These are phyloP conservation scores for Pangasius krempfi DNA, from an alignment of 2,797 vertebrate species.

Conservation along the genomic window DNA sequence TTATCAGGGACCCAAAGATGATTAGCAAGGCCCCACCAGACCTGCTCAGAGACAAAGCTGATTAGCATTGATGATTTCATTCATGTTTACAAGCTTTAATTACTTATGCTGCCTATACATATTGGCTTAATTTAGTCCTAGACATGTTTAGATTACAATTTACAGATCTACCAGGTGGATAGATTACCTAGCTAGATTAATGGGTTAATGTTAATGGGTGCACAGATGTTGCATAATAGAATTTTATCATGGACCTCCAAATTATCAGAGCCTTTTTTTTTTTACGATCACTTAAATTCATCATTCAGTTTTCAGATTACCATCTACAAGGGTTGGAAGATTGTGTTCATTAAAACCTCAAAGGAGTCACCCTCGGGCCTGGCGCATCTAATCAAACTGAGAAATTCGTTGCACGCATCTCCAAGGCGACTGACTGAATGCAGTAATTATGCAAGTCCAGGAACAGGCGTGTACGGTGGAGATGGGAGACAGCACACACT, in stretches of 20 bases:
- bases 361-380: slow-evolving; percentile 1
- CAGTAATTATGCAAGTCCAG: slow-evolving; percentile 41
- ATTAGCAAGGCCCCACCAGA: slow-evolving; percentile 50
- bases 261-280: background rate
- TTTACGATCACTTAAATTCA: slow-evolving; percentile 14
- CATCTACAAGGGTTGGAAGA: slow-evolving; percentile 19
- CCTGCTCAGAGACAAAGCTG: slow-evolving; percentile 50
- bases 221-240: background rate
- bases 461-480: slow-evolving; percentile 15
- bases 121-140: background rate
- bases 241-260: background rate
- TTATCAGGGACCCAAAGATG: slow-evolving; percentile 54
- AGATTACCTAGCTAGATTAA: background rate
- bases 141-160: slow-evolving; percentile 22
- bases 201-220: background rate
- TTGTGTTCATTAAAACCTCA: slow-evolving; percentile 11
- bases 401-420: slow-evolving; percentile 30
- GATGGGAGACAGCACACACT: slow-evolving; percentile 33
- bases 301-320: slow-evolving; percentile 18
- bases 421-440: slow-evolving; percentile 27
- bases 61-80: slow-evolving; percentile 60
- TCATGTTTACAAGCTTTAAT: slow-evolving; percentile 63
- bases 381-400: slow-evolving; percentile 26
- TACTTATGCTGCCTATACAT: slow-evolving; percentile 21
- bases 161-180: slow-evolving; percentile 7